Percentiles rank a stretch among this genome's conserved stretches.
These are phyloP conservation scores for Agonopterix arenella DNA, from an alignment of 2,888 invertebrate genomes.

Conservation along the genomic window DNA sequence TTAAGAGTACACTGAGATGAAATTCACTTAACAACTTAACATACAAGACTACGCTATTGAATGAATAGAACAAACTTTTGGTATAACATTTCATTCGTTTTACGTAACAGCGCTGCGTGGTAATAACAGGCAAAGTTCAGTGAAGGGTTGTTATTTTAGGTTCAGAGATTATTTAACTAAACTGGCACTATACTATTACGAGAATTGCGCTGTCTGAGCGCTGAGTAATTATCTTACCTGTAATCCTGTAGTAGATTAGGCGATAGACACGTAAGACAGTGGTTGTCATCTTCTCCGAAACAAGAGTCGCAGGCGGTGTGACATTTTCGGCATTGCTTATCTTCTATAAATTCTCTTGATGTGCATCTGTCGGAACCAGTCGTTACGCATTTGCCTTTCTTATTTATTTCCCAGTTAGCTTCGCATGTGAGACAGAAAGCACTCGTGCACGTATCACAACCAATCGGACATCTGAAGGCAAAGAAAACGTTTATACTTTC, in stretches of 20 bases:
- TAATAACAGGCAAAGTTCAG: too few relatives aligned
- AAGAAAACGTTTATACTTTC: slow-evolving; percentile 4
- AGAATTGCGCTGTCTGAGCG: not conserved
- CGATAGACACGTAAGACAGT: slow-evolving; percentile 85
- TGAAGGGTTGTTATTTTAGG: not conserved
- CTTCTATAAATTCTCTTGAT: slow-evolving; percentile 78
- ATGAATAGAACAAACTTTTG: too few relatives aligned
- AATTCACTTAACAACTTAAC: too few relatives aligned
- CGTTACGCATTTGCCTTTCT: slow-evolving; percentile 85
- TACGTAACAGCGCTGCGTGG: too few relatives aligned
- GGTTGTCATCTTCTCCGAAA: slow-evolving; percentile 83
- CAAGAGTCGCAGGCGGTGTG: slow-evolving; percentile 90
- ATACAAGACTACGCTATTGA: too few relatives aligned
- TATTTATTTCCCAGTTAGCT: slow-evolving; percentile 84
- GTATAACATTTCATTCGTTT: too few relatives aligned
- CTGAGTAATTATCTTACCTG: slow-evolving; percentile 33
- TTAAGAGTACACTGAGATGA: too few relatives aligned
- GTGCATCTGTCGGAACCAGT: slow-evolving; percentile 83
- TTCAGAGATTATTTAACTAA: not conserved
- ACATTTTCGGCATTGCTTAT: slow-evolving; percentile 83
- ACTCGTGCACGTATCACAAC: slow-evolving; percentile 85
- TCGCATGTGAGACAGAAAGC: slow-evolving; percentile 85
- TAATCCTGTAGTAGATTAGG: slow-evolving; percentile 83
- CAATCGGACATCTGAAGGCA: slow-evolving; percentile 80
- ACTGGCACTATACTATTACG: not conserved